Evolutionary conservation across 1,140 invertebrate species (phyloP), one percentile per base, ranked within the genome.

Genomic region (Ladona fulva): DNA sequence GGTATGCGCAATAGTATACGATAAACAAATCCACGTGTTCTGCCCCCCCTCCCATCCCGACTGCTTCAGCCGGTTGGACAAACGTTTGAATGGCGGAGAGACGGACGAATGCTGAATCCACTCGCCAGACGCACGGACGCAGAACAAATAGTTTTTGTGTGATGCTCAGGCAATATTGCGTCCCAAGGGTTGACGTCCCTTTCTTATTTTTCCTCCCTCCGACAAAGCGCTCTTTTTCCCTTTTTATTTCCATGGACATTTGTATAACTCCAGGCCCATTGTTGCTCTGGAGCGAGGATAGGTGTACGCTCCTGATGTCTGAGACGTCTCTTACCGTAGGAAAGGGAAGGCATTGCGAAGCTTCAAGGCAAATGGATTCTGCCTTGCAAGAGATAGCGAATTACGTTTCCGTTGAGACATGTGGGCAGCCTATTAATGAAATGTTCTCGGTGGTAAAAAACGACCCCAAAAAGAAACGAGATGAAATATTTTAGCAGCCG

Each of bases 121-220:
- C 52, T 66, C 52, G 52, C 5, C 29, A 66, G n/a, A 66, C 52
- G 52, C 52, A 66, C 52, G n/a, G 52, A 66, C 52, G 52, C 52
- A 19, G 52, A 66, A 66, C 52, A 66, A 66, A 66, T 66, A 66
- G 52, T 66, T 66, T 66, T 66, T 66, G 52, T 37, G 29, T 66
- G 52, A 66, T 66, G 52, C 52, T 66, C 52, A 12, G 14, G 16
- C 52, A 66, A 66, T 66, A 66, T 66, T 66, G 52, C 52, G n/a
- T 22, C 52, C 52, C 52, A 22, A 37, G 29, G 29, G 29, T 37
- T 37, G 29, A 19, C n/a, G 52, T 66, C 12, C 52, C 52, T 66
- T 66, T 66, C 52, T 66, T 66, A 66, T 66, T 66, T 66, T 66
- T 66, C n/a, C 3, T 11, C 44, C 19, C 44, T 66, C n/a, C n/a